Conservation (phyloP, 2,888 invertebrate species). For the Drosophila maculinotata region DNA sequence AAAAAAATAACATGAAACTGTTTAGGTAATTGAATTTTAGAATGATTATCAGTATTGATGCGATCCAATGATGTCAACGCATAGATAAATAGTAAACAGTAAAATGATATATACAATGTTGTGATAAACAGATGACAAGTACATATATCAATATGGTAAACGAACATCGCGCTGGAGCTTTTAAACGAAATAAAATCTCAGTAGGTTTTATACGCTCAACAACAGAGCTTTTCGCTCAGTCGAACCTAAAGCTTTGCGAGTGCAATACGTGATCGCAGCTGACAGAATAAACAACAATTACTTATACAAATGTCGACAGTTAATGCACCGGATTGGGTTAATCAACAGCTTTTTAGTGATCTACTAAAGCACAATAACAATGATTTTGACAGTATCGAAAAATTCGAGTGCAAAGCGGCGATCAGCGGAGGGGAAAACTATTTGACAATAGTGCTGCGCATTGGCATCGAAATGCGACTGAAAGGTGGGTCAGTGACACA, state of each 20-base stretch:
- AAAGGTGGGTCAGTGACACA: constrained; percentile 60
- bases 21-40: too few species aligned
- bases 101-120: too few species aligned
- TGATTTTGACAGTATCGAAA: constrained; percentile 57
- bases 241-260: constrained; percentile 3
- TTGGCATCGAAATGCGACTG: constrained; percentile 62
- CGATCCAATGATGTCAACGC: too few species aligned
- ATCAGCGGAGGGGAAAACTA: constrained; percentile 80
- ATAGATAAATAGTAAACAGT: neutral
- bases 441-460: constrained; percentile 73
- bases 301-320: constrained; percentile 28
- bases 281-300: neutral
- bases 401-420: constrained; percentile 60
- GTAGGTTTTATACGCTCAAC: neutral
- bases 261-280: constrained; percentile 11
- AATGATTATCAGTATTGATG: too few species aligned
- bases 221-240: constrained; percentile 46
- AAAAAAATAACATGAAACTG: too few species aligned
- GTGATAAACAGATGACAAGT: neutral
- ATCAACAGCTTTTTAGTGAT: constrained; percentile 56
- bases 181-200: neutral
- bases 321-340: constrained; percentile 69
- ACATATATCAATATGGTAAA: neutral
- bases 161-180: constrained; percentile 23
- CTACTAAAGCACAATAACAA: constrained; percentile 50